These are phyloP conservation scores for Ceyx melanurus DNA, from an alignment of 2,113 vertebrate genomes.

Conservation along the genomic window DNA sequence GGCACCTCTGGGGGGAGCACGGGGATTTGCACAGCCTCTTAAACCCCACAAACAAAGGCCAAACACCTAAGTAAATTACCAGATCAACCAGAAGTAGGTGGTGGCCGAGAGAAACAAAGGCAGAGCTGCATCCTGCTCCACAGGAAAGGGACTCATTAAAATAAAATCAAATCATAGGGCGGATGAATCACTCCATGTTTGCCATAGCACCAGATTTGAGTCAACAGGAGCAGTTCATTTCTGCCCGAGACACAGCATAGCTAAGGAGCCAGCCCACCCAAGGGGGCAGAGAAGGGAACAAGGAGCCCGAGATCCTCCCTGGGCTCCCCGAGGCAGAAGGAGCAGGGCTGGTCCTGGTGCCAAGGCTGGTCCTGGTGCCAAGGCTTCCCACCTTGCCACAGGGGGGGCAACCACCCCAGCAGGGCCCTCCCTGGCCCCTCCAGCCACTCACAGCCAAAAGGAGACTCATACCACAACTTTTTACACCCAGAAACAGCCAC, in stretches of 20 bases:
- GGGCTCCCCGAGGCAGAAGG: accelerated
- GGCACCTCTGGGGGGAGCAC: accelerated
- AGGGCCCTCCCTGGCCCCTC: accelerated
- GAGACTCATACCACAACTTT: accelerated
- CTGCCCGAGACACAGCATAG: not conserved
- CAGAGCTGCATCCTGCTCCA: not conserved
- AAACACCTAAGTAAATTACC: not conserved
- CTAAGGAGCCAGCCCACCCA: too few species aligned
- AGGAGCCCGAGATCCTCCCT: too few species aligned
- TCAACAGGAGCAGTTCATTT: not conserved
- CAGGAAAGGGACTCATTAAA: not conserved
- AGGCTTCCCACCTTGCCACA: too few species aligned
- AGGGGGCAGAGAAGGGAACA: accelerated
- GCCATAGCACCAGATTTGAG: not conserved
- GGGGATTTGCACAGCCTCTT: not conserved
- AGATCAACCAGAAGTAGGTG: constrained; percentile 14
- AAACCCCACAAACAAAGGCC: not conserved
- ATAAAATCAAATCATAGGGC: not conserved
- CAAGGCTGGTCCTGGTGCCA: not conserved
- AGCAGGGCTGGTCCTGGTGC: accelerated
- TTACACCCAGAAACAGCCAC: not conserved
- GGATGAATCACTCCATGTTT: not conserved
- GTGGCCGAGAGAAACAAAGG: constrained; percentile 7
- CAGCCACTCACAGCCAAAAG: too few species aligned
- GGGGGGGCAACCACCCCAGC: accelerated